phyloP scores from a whole-genome alignment of 2,888 invertebrate genomes.

The Drosophila setosimentum region DNA sequence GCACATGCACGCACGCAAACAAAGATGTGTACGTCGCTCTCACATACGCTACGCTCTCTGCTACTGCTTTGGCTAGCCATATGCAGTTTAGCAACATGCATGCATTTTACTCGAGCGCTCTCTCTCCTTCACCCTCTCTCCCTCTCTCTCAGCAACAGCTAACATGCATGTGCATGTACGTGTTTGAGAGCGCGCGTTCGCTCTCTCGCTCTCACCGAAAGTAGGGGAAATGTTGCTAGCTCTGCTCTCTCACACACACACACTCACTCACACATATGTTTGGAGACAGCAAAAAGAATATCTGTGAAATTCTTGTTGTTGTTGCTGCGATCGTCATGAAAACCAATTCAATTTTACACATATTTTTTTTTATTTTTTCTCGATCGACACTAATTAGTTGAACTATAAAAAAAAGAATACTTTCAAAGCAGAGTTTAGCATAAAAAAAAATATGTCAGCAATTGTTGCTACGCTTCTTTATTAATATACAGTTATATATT shows the following conservation, averaged over 20 bases:
- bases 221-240: slow-evolving; percentile 80
- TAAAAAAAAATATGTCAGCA: slow-evolving; percentile 1
- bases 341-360: slow-evolving; percentile 9
- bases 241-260: slow-evolving; percentile 28
- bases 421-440: slow-evolving; percentile 32
- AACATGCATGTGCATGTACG: slow-evolving; percentile 23
- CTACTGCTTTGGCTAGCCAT: slow-evolving; percentile 41
- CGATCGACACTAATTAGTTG: slow-evolving; percentile 40
- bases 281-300: neutral
- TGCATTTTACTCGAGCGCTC: slow-evolving; percentile 22
- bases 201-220: slow-evolving; percentile 65
- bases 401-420: slow-evolving; percentile 34
- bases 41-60: slow-evolving; percentile 54
- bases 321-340: slow-evolving; percentile 32
- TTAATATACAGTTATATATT: neutral
- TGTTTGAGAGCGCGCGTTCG: slow-evolving; percentile 20
- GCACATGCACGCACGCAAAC: slow-evolving; percentile 28
- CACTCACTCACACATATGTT: slow-evolving; percentile 19
- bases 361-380: slow-evolving; percentile 13
- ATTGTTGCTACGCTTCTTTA: slow-evolving; percentile 12
- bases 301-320: slow-evolving; percentile 13
- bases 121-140: slow-evolving; percentile 31
- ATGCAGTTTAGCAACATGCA: slow-evolving; percentile 64
- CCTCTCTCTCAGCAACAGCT: slow-evolving; percentile 16
- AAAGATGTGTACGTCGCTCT: slow-evolving; percentile 35